Base-by-base conservation (phyloP, 2,797 vertebrate genomes). In the Channallabes apus region DNA sequence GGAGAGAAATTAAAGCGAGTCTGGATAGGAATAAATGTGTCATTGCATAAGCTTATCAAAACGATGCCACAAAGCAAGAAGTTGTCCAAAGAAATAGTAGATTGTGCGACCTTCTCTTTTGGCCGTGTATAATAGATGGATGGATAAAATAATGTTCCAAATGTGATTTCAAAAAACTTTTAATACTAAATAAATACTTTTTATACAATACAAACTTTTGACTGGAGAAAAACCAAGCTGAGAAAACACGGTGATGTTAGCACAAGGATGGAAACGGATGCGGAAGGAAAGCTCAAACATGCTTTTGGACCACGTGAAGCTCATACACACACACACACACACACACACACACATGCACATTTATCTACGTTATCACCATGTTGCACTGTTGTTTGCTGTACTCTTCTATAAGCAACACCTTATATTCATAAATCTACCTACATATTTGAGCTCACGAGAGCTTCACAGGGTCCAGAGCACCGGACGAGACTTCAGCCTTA, bases 261-360 rank as follows among this genome's bases (percentile, higher is more conserved):
- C 54, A 75, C 17, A 62, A 69, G 71, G 11, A 32, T 58, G n/a
- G 24, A 81, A 84, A 86, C 75, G 84, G 84, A 86, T 90, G 88
- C 82, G 87, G 79, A 89, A 88, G 89, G 88, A 86, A 88, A 88
- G 82, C 72, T 80, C 72, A 56, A 72, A 82, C 68, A 71, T 58
- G 68, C 82, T 82, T 86, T 84, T 79, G 88, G 90, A 76, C 88
- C 88, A 84, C 7, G 85, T 90, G 90, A 91, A 90, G 90, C 86
- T 91, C 83, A 78, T 77, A n/a, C n/a, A n/a, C n/a, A n/a, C n/a
- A 22, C 46, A 77, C 32, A 29, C 58, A 80, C 1, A 72, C 18
- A 29, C 62, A 78, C 22, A 64, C 41, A 51, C 11, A 51, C 6
- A 46, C 46, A 73, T 35, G 17, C 41, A 12, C 46, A 54, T 65